Conservation (phyloP, 2,113 vertebrate genomes). For the Cavia aperea region DNA sequence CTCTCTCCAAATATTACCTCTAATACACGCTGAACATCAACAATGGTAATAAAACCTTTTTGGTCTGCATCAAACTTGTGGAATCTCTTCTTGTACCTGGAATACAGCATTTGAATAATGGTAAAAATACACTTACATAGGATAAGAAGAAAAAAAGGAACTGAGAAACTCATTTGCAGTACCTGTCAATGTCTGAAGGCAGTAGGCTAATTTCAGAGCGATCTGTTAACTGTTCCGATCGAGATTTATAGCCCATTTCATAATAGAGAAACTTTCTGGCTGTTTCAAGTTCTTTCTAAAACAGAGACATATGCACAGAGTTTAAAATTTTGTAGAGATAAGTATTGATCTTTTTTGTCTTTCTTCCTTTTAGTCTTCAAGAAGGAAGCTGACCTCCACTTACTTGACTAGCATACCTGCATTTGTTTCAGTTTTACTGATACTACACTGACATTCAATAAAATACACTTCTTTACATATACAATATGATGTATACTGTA, state of each 20-base stretch:
- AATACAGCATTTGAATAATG: slow-evolving; percentile 39
- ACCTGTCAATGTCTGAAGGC: slow-evolving; percentile 88
- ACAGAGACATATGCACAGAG: slow-evolving; percentile 41
- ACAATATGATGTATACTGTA: not conserved
- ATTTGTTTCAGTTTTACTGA: not conserved
- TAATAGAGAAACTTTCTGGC: slow-evolving; percentile 89
- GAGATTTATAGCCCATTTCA: slow-evolving; percentile 98
- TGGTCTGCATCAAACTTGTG: slow-evolving; percentile 93
- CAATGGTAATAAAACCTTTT: slow-evolving; percentile 95
- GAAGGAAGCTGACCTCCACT: not conserved
- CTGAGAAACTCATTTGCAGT: slow-evolving; percentile 25
- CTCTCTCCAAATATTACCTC: slow-evolving; percentile 74
- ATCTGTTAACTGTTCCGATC: slow-evolving; percentile 90
- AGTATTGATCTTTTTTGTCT: not conserved
- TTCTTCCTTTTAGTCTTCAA: not conserved
- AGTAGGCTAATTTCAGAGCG: slow-evolving; percentile 86
- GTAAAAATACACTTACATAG: slow-evolving; percentile 23
- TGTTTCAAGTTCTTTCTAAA: slow-evolving; percentile 86
- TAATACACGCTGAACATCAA: slow-evolving; percentile 92
- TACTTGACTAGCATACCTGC: not conserved
- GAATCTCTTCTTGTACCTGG: slow-evolving; percentile 95
- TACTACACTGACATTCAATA: slow-evolving; percentile 11
- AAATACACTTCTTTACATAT: not conserved
- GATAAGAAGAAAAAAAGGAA: not conserved
- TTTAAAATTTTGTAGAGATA: slow-evolving; percentile 45